These are phyloP conservation scores for Ectobius pallidus DNA, from an alignment of 2,888 invertebrate genomes.

Conservation along the genomic window DNA sequence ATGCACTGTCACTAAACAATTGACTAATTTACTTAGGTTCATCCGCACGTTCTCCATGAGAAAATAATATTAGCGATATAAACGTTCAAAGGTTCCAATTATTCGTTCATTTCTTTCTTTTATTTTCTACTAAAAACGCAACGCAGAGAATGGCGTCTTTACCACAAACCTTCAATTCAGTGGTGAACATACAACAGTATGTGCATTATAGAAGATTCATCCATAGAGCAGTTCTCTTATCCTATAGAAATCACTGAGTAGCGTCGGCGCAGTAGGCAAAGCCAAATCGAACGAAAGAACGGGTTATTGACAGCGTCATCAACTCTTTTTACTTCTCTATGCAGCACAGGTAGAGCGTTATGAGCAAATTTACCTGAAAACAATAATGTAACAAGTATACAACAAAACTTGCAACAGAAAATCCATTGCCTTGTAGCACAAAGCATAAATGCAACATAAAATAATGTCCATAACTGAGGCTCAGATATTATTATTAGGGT, in stretches of 20 bases:
- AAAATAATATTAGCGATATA: too few species aligned
- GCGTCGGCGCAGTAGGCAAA: background rate
- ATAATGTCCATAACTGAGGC: too few species aligned
- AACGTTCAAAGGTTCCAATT: slow-evolving; percentile 4
- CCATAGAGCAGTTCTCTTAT: background rate
- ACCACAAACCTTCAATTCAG: slow-evolving; percentile 23
- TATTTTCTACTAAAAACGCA: background rate
- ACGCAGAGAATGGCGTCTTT: slow-evolving; percentile 33
- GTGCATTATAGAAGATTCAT: background rate
- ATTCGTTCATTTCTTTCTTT: too few species aligned
- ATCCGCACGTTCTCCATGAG: too few species aligned
- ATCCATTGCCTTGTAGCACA: too few species aligned
- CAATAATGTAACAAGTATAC: too few species aligned
- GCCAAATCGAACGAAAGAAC: background rate
- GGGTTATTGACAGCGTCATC: background rate
- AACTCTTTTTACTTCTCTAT: too few species aligned
- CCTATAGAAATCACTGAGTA: background rate
- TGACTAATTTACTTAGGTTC: slow-evolving; percentile 5
- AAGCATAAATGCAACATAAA: too few species aligned
- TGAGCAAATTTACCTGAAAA: too few species aligned
- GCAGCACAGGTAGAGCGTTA: too few species aligned
- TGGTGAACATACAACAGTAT: background rate
- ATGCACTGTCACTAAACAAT: background rate
- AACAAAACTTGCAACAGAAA: too few species aligned
- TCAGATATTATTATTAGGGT: too few species aligned